Evolutionary conservation across 2,888 invertebrate species (phyloP).

Genomic region (Hirtodrosophila cameraria): DNA sequence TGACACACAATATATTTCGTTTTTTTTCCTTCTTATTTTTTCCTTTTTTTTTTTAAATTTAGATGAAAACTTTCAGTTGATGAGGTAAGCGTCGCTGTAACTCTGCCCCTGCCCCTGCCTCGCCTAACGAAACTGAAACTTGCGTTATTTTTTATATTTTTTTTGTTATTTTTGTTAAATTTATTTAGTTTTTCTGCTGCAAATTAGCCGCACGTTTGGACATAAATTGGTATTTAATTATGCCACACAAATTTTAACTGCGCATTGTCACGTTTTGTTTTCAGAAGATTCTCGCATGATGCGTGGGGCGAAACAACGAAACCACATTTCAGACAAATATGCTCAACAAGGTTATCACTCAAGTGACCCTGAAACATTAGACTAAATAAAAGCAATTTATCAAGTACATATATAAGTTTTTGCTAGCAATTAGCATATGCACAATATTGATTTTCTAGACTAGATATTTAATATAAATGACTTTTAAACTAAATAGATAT

Average conservation of each 20-base stretch:
- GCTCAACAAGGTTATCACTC: conserved; percentile 11
- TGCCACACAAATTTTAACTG: conserved; percentile 15
- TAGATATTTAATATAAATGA: too few species aligned
- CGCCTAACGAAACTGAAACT: conserved; percentile 24
- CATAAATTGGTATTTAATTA: conserved; percentile 45
- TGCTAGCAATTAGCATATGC: too few species aligned
- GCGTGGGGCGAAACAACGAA: conserved; percentile 19
- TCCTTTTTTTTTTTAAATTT: conserved; percentile 5
- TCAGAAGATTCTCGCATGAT: conserved; percentile 10
- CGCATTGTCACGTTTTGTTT: conserved; percentile 33
- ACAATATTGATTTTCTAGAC: too few species aligned
- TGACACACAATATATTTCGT: conserved; percentile 46
- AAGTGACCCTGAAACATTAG: conserved; percentile 19
- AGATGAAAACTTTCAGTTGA: conserved; percentile 17
- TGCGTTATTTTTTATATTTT: background rate
- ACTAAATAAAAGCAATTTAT: background rate
- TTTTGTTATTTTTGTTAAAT: background rate
- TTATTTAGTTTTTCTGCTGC: background rate
- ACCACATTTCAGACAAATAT: background rate
- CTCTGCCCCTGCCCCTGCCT: too few species aligned
- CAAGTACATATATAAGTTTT: too few species aligned
- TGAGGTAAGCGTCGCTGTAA: conserved; percentile 17
- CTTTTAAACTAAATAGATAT: too few species aligned
- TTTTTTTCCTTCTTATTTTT: background rate
- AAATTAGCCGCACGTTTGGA: conserved; percentile 29